Evolutionary conservation across 2,888 invertebrate genomes (phyloP).

Genomic region (Linnaemya vulpina): DNA sequence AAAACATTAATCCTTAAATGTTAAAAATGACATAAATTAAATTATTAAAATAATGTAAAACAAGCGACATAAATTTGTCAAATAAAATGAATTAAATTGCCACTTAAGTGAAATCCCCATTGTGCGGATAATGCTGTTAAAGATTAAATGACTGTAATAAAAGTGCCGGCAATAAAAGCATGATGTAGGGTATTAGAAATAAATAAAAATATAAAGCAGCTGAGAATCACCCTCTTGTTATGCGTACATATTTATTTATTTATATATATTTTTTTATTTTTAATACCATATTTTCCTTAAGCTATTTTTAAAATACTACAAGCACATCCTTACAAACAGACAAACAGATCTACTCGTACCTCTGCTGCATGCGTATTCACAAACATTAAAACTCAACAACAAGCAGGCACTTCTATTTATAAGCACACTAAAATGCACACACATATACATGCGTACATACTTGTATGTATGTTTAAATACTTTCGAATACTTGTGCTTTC

Average conservation of each 20-base stretch:
- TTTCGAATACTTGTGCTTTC: not conserved
- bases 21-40: not conserved
- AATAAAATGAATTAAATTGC: not conserved
- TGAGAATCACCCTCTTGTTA: constrained; percentile 58
- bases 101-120: constrained; percentile 11
- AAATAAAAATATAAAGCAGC: constrained; percentile 45
- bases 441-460: not conserved
- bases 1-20: not conserved
- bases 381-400: constrained; percentile 21
- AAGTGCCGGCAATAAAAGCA: constrained; percentile 14
- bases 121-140: not conserved
- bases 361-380: not conserved
- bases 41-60: not conserved
- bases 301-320: constrained; percentile 64
- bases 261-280: constrained; percentile 30
- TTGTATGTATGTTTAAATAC: constrained; percentile 3
- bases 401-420: constrained; percentile 55
- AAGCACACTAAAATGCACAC: constrained; percentile 5
- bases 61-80: constrained; percentile 8
- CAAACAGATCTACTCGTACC: not conserved
- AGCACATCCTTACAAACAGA: constrained; percentile 1
- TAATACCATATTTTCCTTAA: constrained; percentile 33
- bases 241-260: constrained; percentile 32
- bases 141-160: not conserved
- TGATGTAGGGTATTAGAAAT: constrained; percentile 54